Evolutionary conservation across 2,113 vertebrate species (phyloP).

Genomic region (Tretioscincus oriximinensis): DNA sequence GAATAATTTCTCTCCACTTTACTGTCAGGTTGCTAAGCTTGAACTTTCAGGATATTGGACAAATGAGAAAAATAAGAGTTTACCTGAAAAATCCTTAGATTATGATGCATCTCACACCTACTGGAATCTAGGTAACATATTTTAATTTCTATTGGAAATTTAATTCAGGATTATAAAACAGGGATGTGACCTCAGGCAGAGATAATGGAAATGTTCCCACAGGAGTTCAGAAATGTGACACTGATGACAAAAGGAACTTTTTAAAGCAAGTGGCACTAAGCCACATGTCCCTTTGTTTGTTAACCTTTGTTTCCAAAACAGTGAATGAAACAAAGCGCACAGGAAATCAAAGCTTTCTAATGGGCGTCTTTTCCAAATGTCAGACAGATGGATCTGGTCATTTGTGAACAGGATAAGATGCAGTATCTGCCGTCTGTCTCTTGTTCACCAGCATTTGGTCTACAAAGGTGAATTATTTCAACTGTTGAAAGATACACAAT

Average conservation of each 20-base stretch:
- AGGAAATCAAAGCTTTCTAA: too few relatives aligned
- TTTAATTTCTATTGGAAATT: neutral
- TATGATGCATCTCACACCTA: neutral
- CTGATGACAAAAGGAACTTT: neutral
- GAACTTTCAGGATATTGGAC: neutral
- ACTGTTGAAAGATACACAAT: too few relatives aligned
- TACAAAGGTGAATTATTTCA: too few relatives aligned
- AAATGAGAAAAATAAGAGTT: neutral
- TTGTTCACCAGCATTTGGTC: too few relatives aligned
- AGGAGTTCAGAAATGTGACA: neutral
- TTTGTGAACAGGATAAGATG: too few relatives aligned
- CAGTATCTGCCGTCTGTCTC: too few relatives aligned
- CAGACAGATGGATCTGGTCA: too few relatives aligned
- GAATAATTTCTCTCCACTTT: neutral
- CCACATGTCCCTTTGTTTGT: slow-evolving; percentile 32
- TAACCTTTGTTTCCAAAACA: slow-evolving; percentile 30
- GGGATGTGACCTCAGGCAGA: neutral
- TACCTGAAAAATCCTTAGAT: neutral
- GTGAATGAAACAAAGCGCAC: slow-evolving; percentile 2
- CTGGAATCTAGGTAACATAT: neutral
- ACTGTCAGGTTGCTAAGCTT: neutral
- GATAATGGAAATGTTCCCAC: neutral
- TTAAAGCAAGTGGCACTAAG: neutral
- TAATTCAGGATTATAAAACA: neutral
- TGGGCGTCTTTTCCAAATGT: too few relatives aligned